Evolutionary conservation across 2,888 invertebrate species (phyloP).

Genomic region (Himalopsyche tibetana): DNA sequence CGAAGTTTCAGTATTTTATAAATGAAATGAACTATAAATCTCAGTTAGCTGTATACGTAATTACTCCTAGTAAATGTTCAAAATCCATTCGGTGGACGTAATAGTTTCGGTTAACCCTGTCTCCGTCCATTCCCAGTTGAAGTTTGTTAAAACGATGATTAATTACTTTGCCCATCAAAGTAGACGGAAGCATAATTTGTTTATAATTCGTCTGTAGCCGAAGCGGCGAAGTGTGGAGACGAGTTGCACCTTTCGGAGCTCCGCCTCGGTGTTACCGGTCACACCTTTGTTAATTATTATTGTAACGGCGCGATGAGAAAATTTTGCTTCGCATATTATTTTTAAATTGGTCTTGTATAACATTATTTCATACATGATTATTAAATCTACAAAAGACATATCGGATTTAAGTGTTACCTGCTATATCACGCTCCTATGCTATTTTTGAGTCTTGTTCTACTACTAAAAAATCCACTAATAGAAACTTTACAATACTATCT

Average conservation of each 20-base stretch:
- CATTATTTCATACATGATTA: too few relatives aligned
- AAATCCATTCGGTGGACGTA: too few relatives aligned
- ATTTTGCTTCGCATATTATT: not conserved
- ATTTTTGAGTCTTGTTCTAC: too few relatives aligned
- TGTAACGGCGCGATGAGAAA: not conserved
- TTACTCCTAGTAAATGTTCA: too few relatives aligned
- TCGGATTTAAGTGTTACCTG: too few relatives aligned
- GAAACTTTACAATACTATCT: too few relatives aligned
- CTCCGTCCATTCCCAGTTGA: constrained; percentile 42
- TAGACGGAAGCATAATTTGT: constrained; percentile 62
- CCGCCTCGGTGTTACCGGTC: constrained; percentile 44
- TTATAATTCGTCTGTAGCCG: constrained; percentile 61
- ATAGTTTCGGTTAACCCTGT: constrained; percentile 18
- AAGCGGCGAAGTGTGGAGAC: constrained; percentile 5
- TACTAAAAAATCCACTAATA: too few relatives aligned
- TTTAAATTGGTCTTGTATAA: not conserved
- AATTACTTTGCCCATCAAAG: constrained; percentile 59
- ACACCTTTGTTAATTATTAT: constrained; percentile 55
- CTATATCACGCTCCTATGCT: too few relatives aligned
- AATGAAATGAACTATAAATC: too few relatives aligned
- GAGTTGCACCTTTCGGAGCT: constrained; percentile 43
- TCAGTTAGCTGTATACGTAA: too few relatives aligned
- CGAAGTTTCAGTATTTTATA: too few relatives aligned
- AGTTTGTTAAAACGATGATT: constrained; percentile 62
- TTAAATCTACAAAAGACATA: too few relatives aligned